Evolutionary conservation across 1,140 invertebrate species (phyloP).

Genomic region (Heliothis virescens): DNA sequence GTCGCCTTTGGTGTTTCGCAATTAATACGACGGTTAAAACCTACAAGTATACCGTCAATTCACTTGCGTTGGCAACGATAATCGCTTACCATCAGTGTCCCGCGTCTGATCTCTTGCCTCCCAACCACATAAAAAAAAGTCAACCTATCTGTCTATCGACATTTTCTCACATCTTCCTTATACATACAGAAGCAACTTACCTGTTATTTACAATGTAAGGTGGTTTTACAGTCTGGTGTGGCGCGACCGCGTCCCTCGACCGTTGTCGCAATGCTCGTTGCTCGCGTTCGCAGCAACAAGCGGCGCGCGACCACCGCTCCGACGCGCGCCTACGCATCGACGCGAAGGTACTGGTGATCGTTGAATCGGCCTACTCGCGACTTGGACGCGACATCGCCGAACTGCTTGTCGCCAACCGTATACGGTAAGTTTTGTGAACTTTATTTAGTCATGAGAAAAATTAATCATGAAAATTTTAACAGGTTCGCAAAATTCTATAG

Average conservation of each 20-base stretch:
- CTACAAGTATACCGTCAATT: too few relatives aligned
- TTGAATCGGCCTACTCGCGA: constrained; percentile 97
- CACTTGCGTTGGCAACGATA: too few relatives aligned
- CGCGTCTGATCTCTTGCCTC: too few relatives aligned
- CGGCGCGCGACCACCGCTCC: constrained; percentile 92
- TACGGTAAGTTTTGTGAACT: constrained; percentile 90
- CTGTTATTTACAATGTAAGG: background rate
- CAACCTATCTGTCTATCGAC: too few relatives aligned
- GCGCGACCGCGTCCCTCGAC: constrained; percentile 91
- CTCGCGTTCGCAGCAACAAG: constrained; percentile 87
- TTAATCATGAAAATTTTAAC: too few relatives aligned
- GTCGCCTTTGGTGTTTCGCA: too few relatives aligned
- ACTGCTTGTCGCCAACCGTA: constrained; percentile 96
- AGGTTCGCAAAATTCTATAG: too few relatives aligned
- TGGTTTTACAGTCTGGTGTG: constrained; percentile 89
- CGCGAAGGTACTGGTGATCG: constrained; percentile 97
- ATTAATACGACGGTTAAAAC: too few relatives aligned
- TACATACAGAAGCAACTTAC: background rate
- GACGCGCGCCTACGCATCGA: constrained; percentile 94
- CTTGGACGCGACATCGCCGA: constrained; percentile 97
- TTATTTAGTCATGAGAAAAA: too few relatives aligned
- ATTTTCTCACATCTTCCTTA: too few relatives aligned
- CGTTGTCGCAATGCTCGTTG: constrained; percentile 92
- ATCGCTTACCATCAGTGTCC: too few relatives aligned
- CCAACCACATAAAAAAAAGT: too few relatives aligned